A percentile compares a stretch with the other conserved stretches of the same genome.
Conservation (phyloP, 2,797 vertebrate genomes). For the Anniella stebbinsi region DNA sequence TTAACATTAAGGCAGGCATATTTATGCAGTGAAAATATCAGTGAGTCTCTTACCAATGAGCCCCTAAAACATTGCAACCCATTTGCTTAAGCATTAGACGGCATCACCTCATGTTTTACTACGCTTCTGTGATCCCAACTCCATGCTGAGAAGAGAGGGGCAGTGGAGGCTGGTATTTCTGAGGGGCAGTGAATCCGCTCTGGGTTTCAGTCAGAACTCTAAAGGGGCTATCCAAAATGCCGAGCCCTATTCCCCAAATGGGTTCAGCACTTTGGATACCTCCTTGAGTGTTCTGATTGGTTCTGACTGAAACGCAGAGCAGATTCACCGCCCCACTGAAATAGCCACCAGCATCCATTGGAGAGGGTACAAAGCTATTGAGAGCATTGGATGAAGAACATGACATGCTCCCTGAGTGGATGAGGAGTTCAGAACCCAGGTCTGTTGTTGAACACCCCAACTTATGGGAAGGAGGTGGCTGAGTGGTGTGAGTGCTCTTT, state of each 20-base stretch:
- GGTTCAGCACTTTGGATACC: too few relatives aligned
- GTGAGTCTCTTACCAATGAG: not conserved
- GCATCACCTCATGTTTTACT: not conserved
- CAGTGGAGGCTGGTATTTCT: too few relatives aligned
- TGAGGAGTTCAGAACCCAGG: not conserved
- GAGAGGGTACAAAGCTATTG: not conserved
- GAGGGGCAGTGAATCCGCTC: too few relatives aligned
- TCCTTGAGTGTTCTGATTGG: too few relatives aligned
- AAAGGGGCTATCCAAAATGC: too few relatives aligned
- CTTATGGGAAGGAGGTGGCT: too few relatives aligned
- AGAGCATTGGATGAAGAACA: not conserved
- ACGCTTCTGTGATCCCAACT: not conserved
- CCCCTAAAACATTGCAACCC: not conserved
- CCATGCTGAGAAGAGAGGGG: not conserved
- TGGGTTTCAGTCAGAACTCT: too few relatives aligned
- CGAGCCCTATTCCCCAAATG: too few relatives aligned
- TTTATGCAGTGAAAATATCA: not conserved
- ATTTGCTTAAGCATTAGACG: not conserved
- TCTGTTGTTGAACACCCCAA: not conserved
- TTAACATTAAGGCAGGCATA: not conserved
- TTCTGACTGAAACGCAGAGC: too few relatives aligned
- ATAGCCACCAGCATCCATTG: too few relatives aligned
- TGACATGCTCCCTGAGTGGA: not conserved
- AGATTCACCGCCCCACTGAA: too few relatives aligned
- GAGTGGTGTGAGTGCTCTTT: too few relatives aligned